These are phyloP conservation scores for Philypnodon macrostomus DNA, from an alignment of 2,797 vertebrate species.

Conservation along the genomic window DNA sequence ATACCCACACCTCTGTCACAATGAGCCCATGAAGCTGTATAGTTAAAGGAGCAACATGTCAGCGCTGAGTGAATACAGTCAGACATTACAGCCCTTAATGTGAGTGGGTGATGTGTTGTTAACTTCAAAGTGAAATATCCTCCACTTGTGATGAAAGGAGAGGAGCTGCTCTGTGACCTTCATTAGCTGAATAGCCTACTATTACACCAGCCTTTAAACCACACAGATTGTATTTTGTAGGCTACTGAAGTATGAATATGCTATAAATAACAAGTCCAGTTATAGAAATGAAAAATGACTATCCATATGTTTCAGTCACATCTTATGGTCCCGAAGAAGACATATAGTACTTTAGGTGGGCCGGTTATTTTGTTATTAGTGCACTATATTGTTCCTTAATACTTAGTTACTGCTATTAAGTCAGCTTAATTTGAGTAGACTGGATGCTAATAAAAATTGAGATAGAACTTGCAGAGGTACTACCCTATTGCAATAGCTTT, in stretches of 20 bases:
- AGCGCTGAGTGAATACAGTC: constrained; percentile 20
- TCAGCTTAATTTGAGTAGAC: too few relatives aligned
- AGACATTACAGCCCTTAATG: constrained; percentile 23
- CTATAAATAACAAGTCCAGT: neutral
- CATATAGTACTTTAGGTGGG: too few relatives aligned
- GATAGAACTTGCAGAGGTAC: too few relatives aligned
- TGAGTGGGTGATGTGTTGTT: constrained; percentile 18
- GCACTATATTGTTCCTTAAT: too few relatives aligned
- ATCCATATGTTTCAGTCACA: too few relatives aligned
- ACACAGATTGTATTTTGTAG: neutral
- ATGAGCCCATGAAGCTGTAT: constrained; percentile 22
- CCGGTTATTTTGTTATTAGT: too few relatives aligned
- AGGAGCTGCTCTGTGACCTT: constrained; percentile 25
- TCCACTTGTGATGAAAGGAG: constrained; percentile 16
- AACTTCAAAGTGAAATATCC: constrained; percentile 35
- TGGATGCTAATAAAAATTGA: too few relatives aligned
- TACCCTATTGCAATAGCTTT: too few relatives aligned
- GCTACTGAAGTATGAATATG: neutral
- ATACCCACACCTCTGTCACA: constrained; percentile 30
- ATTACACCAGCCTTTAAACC: constrained; percentile 1
- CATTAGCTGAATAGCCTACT: constrained; percentile 18
- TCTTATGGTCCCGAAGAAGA: too few relatives aligned
- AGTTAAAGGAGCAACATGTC: constrained; percentile 12
- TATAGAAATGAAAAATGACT: too few relatives aligned
- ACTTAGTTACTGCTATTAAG: too few relatives aligned